Evolutionary conservation across 2,797 vertebrate genomes (phyloP).

Genomic region (Sarcoramphus papa): DNA sequence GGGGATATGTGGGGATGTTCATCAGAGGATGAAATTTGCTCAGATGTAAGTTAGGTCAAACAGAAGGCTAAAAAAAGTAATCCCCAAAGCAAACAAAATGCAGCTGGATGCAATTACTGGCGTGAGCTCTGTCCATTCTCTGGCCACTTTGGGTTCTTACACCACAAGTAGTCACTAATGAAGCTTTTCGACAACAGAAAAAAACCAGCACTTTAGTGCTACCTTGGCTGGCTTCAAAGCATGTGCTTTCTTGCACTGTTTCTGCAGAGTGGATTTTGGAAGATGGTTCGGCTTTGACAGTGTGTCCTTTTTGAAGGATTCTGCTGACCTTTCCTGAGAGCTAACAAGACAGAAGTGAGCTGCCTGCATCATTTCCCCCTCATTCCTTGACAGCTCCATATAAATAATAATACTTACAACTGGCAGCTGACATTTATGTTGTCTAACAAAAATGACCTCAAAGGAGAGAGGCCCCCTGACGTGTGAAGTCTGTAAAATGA

Average conservation of each 20-base stretch:
- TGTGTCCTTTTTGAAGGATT: neutral
- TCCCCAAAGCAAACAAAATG: neutral
- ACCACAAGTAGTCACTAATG: neutral
- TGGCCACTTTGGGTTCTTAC: neutral
- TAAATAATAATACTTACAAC: neutral
- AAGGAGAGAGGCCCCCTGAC: neutral
- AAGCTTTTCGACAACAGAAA: neutral
- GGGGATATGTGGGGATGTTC: neutral
- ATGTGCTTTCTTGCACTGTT: neutral
- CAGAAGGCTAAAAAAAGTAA: neutral
- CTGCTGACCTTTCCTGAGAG: neutral
- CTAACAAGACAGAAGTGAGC: neutral
- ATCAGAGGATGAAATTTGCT: neutral
- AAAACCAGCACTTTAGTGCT: neutral
- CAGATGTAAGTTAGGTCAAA: neutral
- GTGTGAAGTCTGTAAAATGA: neutral
- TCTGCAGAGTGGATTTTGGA: neutral
- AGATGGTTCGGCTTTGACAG: neutral
- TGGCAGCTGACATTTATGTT: constrained; percentile 7
- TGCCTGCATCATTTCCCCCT: neutral
- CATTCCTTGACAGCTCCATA: neutral
- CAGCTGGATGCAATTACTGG: neutral
- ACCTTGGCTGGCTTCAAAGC: neutral
- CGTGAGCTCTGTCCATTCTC: neutral
- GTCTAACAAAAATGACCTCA: neutral